These are phyloP conservation scores for Prosapia bicincta DNA, from an alignment of 2,888 invertebrate genomes.

Conservation along the genomic window DNA sequence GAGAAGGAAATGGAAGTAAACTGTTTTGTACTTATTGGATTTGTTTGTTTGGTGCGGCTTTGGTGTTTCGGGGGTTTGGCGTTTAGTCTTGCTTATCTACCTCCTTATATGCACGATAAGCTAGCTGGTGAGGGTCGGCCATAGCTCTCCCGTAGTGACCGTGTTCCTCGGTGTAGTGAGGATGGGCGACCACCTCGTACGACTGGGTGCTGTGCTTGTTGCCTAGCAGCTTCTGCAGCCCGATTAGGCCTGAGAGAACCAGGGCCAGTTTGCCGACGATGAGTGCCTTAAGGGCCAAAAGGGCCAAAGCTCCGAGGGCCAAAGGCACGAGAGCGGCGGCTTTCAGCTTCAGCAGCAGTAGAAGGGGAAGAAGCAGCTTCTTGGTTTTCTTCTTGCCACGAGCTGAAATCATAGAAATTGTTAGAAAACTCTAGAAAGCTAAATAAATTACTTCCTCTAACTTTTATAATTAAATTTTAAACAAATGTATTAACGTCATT, in stretches of 20 bases:
- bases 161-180: constrained; percentile 55
- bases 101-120: constrained; percentile 61
- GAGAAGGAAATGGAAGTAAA: background rate
- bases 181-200: constrained; percentile 67
- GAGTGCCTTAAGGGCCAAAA: constrained; percentile 80
- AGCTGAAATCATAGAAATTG: constrained; percentile 55
- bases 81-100: constrained; percentile 24
- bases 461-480: no score
- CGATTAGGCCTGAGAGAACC: constrained; percentile 70
- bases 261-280: constrained; percentile 80
- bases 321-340: constrained; percentile 73
- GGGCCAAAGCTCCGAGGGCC: constrained; percentile 70
- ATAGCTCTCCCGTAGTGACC: constrained; percentile 59
- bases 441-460: no score
- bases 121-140: constrained; percentile 63
- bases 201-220: constrained; percentile 66
- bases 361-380: constrained; percentile 70
- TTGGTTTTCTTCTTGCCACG: constrained; percentile 78
- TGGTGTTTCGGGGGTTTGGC: background rate
- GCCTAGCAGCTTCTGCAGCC: constrained; percentile 73
- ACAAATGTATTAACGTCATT: no score
- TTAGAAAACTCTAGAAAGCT: no score
- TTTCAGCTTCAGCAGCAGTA: constrained; percentile 75
- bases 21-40: background rate
- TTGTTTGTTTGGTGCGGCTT: background rate